Evolutionary conservation across 2,888 invertebrate genomes (phyloP).

Genomic region (Dione juno): DNA sequence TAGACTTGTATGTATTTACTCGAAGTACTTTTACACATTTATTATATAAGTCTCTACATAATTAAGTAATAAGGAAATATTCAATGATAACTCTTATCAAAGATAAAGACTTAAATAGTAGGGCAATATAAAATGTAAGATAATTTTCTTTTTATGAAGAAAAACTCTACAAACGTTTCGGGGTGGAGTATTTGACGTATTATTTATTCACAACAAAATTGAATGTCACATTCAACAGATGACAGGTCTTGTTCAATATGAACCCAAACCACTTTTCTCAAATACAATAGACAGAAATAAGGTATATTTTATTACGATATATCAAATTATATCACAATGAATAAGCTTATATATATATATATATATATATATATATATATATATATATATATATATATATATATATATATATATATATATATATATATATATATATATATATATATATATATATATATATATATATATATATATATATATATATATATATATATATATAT

Average conservation of each 20-base stretch:
- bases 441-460: no score
- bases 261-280: not conserved
- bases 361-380: no score
- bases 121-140: not conserved
- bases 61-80: not conserved
- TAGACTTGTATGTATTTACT: no score
- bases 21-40: no score
- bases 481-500: no score
- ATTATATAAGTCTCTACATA: no score
- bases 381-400: no score
- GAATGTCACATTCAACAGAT: conserved; percentile 5
- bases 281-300: not conserved
- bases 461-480: no score
- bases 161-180: conserved; percentile 3
- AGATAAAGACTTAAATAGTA: not conserved
- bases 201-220: conserved; percentile 19
- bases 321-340: not conserved
- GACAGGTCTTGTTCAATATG: not conserved
- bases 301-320: not conserved
- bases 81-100: not conserved
- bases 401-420: no score
- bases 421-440: no score
- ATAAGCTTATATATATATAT: no score
- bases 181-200: not conserved
- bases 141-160: not conserved